Conservation (phyloP, 2,797 vertebrate species). For the Halcyon badia region DNA sequence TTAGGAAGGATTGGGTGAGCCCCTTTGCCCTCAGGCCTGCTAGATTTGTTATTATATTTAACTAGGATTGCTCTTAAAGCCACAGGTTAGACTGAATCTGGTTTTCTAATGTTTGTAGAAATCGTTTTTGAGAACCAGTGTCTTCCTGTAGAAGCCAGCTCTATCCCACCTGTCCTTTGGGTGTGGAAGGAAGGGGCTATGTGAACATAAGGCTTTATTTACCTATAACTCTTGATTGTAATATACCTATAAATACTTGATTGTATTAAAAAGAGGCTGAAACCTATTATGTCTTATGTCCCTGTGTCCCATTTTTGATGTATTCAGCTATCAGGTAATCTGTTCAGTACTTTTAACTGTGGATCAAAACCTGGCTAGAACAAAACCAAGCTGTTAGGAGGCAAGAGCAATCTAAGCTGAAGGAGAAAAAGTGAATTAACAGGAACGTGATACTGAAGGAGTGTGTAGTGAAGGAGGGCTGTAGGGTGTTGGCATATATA, state of each 20-base stretch:
- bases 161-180: neutral
- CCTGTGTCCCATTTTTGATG: neutral
- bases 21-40: neutral
- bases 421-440: neutral
- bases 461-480: neutral
- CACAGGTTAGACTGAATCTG: neutral
- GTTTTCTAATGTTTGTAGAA: neutral
- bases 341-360: neutral
- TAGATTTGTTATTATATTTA: neutral
- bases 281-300: neutral
- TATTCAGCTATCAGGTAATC: neutral
- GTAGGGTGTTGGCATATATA: neutral
- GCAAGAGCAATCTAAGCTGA: neutral
- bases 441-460: neutral
- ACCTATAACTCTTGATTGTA: neutral
- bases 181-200: neutral
- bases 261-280: neutral
- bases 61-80: neutral
- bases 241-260: neutral
- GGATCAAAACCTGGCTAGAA: neutral
- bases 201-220: neutral
- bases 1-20: neutral
- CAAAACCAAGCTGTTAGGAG: neutral
- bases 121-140: neutral
- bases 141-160: neutral